These are phyloP conservation scores for Oreochromis aureus DNA, from an alignment of 2,113 vertebrate species.

Conservation along the genomic window DNA sequence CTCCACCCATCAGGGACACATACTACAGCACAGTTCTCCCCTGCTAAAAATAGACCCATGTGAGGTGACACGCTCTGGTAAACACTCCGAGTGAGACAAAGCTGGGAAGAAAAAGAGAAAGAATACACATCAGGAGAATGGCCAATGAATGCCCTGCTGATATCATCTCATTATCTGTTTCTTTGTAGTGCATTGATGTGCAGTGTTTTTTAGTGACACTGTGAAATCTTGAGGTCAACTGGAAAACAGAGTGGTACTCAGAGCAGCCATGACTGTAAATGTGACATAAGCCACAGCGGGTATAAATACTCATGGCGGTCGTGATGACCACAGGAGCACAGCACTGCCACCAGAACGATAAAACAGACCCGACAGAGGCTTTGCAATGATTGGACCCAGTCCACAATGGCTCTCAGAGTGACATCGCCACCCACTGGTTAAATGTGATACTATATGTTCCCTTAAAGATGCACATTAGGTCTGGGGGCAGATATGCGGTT, in stretches of 20 bases:
- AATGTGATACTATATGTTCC: neutral
- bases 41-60: constrained; percentile 69
- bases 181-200: neutral
- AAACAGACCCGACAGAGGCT: neutral
- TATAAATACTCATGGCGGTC: constrained; percentile 48
- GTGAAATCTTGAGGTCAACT: constrained; percentile 22
- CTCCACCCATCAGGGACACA: constrained; percentile 19
- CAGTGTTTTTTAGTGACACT: neutral
- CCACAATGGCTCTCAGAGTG: neutral
- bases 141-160: neutral
- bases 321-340: constrained; percentile 11
- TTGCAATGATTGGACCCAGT: neutral
- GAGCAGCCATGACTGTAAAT: constrained; percentile 15
- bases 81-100: constrained; percentile 37
- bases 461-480: neutral
- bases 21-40: constrained; percentile 25
- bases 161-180: constrained; percentile 17
- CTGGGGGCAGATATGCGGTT: neutral
- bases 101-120: constrained; percentile 11
- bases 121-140: neutral
- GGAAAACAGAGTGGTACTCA: neutral
- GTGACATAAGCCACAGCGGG: constrained; percentile 30
- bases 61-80: constrained; percentile 60
- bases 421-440: constrained; percentile 50
- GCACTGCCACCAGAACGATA: neutral